Conservation (phyloP, 1,140 invertebrate genomes). For the Theocolax elegans region DNA sequence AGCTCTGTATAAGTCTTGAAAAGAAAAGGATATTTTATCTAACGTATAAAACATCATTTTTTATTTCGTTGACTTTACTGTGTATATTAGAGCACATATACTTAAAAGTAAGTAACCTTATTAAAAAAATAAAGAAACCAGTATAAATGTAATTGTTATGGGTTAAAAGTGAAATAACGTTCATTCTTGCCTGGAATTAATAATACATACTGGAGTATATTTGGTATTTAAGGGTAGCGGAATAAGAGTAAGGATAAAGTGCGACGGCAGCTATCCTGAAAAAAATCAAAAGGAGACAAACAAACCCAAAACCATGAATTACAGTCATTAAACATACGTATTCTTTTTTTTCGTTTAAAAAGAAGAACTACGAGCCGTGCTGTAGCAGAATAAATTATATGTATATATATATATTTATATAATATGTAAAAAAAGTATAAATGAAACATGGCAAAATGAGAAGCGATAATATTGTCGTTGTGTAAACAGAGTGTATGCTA, state of each 20-base stretch:
- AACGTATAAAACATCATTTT: background rate
- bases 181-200: conserved; percentile 35
- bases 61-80: background rate
- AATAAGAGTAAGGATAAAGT: conserved; percentile 50
- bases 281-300: conserved; percentile 55
- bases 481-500: too few species aligned
- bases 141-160: conserved; percentile 30
- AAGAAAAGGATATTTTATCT: background rate
- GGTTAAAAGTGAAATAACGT: conserved; percentile 18
- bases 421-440: too few species aligned
- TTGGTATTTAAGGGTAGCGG: background rate
- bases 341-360: background rate
- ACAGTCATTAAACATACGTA: background rate
- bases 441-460: too few species aligned
- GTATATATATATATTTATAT: too few species aligned
- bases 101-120: conserved; percentile 14
- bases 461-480: too few species aligned
- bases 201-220: conserved; percentile 33
- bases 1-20: too few species aligned
- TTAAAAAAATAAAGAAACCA: too few species aligned
- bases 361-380: conserved; percentile 12
- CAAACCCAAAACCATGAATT: conserved; percentile 33
- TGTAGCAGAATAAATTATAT: background rate
- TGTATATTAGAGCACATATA: background rate
- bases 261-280: conserved; percentile 68